Percentiles rank a stretch among this genome's conserved stretches.
phyloP scores from a whole-genome alignment of 2,888 invertebrate species.

The Drosophila testacea region DNA sequence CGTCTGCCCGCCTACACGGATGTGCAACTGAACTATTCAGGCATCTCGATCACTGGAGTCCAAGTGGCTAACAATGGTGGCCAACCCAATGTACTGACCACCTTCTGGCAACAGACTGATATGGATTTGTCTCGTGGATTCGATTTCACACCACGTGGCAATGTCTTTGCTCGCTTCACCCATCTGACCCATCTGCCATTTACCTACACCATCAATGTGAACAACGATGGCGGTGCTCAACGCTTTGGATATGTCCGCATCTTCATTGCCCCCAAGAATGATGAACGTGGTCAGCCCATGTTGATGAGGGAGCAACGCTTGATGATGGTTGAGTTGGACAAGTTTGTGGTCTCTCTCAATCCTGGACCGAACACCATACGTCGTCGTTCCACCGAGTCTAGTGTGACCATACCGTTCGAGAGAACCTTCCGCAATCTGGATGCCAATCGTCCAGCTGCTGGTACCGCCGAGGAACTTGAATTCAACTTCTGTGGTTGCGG shows the following conservation, averaged over 20 bases:
- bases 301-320: slow-evolving; percentile 87
- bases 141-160: slow-evolving; percentile 92
- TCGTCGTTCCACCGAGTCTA: slow-evolving; percentile 89
- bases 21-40: slow-evolving; percentile 83
- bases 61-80: slow-evolving; percentile 86
- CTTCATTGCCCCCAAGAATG: slow-evolving; percentile 88
- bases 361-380: slow-evolving; percentile 89
- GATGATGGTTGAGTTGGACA: slow-evolving; percentile 89
- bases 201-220: slow-evolving; percentile 88
- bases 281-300: slow-evolving; percentile 89
- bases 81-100: slow-evolving; percentile 87
- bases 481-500: slow-evolving; percentile 96
- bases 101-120: slow-evolving; percentile 93
- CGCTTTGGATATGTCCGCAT: slow-evolving; percentile 88
- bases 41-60: slow-evolving; percentile 87
- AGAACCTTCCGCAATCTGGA: slow-evolving; percentile 91
- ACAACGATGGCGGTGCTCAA: slow-evolving; percentile 86
- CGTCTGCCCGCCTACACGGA: slow-evolving; percentile 88
- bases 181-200: slow-evolving; percentile 92
- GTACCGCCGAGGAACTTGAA: slow-evolving; percentile 86
- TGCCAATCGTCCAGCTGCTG: slow-evolving; percentile 86
- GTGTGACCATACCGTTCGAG: slow-evolving; percentile 93
- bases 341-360: slow-evolving; percentile 88
- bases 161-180: slow-evolving; percentile 89
- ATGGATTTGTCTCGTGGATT: slow-evolving; percentile 92